Conservation (phyloP, 2,888 invertebrate species). For the Drosophila macrospina region DNA sequence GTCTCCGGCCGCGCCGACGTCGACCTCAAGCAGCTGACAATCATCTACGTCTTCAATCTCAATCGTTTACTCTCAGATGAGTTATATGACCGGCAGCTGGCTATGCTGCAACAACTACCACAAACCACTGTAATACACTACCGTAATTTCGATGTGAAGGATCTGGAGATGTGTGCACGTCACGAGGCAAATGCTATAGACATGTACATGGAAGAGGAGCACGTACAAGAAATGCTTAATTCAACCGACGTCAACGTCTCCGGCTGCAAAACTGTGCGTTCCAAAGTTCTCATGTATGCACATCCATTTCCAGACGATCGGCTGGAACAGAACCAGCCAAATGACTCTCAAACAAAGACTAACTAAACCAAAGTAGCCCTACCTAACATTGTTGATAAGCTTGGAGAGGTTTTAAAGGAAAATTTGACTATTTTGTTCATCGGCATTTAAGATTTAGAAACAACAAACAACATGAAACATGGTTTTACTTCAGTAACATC, state of each 20-base stretch:
- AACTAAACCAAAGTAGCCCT: constrained; percentile 15
- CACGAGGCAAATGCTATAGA: constrained; percentile 64
- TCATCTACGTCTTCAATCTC: constrained; percentile 81
- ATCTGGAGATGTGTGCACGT: constrained; percentile 77
- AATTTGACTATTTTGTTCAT: not conserved
- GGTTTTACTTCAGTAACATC: constrained; percentile 4
- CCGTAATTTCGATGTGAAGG: constrained; percentile 57
- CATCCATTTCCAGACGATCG: constrained; percentile 17
- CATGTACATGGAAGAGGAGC: constrained; percentile 52
- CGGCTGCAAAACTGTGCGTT: constrained; percentile 83
- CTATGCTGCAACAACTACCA: constrained; percentile 43
- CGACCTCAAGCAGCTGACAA: constrained; percentile 56
- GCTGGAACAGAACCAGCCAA: not conserved
- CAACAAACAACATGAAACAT: not conserved
- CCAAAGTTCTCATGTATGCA: constrained; percentile 77
- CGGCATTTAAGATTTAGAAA: not conserved
- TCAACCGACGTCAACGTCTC: constrained; percentile 67
- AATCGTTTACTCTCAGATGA: constrained; percentile 52
- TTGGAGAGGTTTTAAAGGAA: not conserved
- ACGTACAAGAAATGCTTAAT: constrained; percentile 70
- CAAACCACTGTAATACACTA: constrained; percentile 71
- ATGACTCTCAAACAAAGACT: not conserved
- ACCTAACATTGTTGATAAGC: not conserved
- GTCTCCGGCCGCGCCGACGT: not conserved
- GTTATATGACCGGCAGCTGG: constrained; percentile 42